phyloP scores from a whole-genome alignment of 2,888 invertebrate species.

The Tryphoninae sp. region DNA sequence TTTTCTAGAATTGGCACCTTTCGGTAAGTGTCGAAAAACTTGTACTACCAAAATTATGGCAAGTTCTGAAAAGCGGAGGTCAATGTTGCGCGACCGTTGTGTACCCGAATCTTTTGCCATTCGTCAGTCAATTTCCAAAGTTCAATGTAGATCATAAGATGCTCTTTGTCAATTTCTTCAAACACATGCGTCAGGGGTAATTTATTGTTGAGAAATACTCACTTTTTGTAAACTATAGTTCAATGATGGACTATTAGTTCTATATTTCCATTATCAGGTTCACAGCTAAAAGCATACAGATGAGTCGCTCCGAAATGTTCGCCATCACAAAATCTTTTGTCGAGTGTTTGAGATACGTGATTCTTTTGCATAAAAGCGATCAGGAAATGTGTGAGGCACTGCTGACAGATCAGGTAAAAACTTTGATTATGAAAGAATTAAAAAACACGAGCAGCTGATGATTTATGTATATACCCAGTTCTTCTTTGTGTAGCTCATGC shows the following conservation, averaged over 20 bases:
- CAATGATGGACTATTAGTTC: neutral
- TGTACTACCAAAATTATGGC: slow-evolving; percentile 87
- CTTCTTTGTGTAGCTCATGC: slow-evolving; percentile 80
- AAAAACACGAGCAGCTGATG: neutral
- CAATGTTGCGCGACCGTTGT: slow-evolving; percentile 89
- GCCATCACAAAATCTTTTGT: slow-evolving; percentile 87
- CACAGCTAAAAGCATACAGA: slow-evolving; percentile 83
- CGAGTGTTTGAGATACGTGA: slow-evolving; percentile 88
- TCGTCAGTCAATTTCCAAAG: slow-evolving; percentile 87
- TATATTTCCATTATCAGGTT: slow-evolving; percentile 81
- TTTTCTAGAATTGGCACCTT: slow-evolving; percentile 87
- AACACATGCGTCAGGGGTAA: slow-evolving; percentile 87
- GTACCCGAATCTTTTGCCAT: slow-evolving; percentile 89
- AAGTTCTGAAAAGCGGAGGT: slow-evolving; percentile 87
- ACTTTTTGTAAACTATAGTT: neutral
- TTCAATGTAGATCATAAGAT: slow-evolving; percentile 80
- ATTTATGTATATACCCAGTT: slow-evolving; percentile 42
- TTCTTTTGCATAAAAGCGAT: slow-evolving; percentile 82
- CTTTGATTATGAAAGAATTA: neutral
- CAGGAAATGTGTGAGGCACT: slow-evolving; percentile 80
- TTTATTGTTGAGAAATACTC: slow-evolving; percentile 64
- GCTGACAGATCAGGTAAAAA: slow-evolving; percentile 77
- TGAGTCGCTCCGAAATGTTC: slow-evolving; percentile 86
- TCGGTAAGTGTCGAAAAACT: slow-evolving; percentile 89
- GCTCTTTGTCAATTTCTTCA: slow-evolving; percentile 87